phyloP scores from a whole-genome alignment of 2,797 vertebrate species.

The Pelochelys cantorii region DNA sequence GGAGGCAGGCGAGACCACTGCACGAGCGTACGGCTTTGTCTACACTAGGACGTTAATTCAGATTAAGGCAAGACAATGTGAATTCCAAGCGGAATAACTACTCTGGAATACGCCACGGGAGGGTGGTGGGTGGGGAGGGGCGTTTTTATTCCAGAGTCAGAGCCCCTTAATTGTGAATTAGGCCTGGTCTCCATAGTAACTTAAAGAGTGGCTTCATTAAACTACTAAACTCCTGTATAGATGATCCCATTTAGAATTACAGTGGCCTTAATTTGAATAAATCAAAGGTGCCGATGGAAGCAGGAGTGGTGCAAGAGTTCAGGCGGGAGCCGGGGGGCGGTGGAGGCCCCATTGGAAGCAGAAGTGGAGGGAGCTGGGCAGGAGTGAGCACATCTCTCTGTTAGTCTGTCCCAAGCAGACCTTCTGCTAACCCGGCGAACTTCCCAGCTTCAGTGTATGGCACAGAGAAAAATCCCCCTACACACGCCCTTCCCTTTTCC shows the following conservation, averaged over 20 bases:
- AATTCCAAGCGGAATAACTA: neutral
- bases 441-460: neutral
- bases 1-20: neutral
- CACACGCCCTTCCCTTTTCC: neutral
- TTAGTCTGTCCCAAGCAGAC: neutral
- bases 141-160: neutral
- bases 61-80: neutral
- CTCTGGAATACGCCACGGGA: neutral
- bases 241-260: neutral
- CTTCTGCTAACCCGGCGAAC: neutral
- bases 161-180: neutral
- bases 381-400: neutral
- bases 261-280: neutral
- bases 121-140: neutral
- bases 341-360: neutral
- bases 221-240: neutral
- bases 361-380: neutral
- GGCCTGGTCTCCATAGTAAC: neutral
- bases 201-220: neutral
- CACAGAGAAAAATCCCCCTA: neutral
- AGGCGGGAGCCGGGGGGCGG: neutral
- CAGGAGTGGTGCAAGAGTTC: neutral
- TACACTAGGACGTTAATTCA: neutral
- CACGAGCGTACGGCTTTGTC: accelerated
- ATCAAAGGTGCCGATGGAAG: neutral